Evolutionary conservation across 2,113 vertebrate species (phyloP).

Genomic region (Dicentrarchus labrax): DNA sequence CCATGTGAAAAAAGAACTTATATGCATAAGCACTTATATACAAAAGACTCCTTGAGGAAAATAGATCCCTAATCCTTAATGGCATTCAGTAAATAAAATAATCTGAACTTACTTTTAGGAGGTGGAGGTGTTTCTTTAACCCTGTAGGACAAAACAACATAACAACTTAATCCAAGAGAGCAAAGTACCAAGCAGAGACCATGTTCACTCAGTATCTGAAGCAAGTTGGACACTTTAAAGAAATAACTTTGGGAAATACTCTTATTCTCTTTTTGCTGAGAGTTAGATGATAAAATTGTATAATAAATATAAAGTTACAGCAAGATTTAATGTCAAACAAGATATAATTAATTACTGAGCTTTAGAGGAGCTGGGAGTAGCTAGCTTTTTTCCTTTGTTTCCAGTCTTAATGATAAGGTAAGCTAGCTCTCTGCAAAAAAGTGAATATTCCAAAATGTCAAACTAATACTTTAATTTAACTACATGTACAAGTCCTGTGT

Average conservation of each 20-base stretch:
- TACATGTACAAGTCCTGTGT: neutral
- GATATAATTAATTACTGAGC: neutral
- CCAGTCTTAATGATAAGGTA: neutral
- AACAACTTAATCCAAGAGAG: neutral
- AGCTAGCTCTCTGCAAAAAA: neutral
- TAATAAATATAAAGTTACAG: too few relatives aligned
- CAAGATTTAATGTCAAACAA: neutral
- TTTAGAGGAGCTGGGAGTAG: neutral
- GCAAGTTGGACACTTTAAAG: neutral
- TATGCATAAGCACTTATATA: neutral
- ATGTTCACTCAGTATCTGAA: neutral
- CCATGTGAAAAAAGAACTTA: neutral
- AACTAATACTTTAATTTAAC: neutral
- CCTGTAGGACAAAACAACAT: conserved; percentile 66
- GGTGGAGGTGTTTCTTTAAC: conserved; percentile 78
- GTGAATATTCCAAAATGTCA: too few relatives aligned
- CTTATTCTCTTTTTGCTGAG: neutral
- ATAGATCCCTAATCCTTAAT: neutral
- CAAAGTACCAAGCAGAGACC: neutral
- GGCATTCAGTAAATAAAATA: neutral
- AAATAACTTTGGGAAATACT: neutral
- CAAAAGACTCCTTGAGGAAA: neutral
- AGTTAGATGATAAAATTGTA: neutral
- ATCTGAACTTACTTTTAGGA: conserved; percentile 83
- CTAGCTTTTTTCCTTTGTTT: neutral